Conservation (phyloP, 2,113 vertebrate species). For the Siniperca chuatsi region DNA sequence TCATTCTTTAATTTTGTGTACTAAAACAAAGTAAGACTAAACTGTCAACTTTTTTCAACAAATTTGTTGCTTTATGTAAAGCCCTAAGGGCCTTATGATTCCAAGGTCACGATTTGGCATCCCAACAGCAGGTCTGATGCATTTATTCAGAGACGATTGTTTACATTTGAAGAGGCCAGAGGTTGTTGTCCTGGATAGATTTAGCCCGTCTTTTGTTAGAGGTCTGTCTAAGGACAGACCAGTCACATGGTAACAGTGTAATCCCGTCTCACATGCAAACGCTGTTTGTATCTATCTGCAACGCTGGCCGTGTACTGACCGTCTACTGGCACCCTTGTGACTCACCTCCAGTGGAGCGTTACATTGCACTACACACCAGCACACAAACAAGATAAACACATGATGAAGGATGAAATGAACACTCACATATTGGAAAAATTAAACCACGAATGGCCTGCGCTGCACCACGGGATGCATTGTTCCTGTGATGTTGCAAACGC, state of each 20-base stretch:
- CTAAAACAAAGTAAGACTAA: background rate
- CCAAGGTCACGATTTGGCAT: background rate
- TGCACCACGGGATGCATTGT: conserved; percentile 1
- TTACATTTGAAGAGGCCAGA: conserved; percentile 45
- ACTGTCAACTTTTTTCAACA: background rate
- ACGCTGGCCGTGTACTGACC: conserved; percentile 39
- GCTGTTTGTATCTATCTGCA: conserved; percentile 61
- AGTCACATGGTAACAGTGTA: conserved; percentile 80
- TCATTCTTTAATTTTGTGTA: background rate
- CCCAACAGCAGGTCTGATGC: background rate
- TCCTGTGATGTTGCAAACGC: background rate
- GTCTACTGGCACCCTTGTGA: conserved; percentile 62
- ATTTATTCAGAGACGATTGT: conserved; percentile 25
- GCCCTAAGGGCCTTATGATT: background rate
- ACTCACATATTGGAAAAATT: background rate
- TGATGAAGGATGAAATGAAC: background rate
- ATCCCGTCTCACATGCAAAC: conserved; percentile 81
- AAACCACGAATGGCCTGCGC: background rate
- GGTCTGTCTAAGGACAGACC: conserved; percentile 71
- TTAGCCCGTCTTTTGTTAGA: conserved; percentile 70
- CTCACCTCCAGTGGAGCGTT: conserved; percentile 49
- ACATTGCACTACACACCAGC: conserved; percentile 32
- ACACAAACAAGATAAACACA: conserved; percentile 16
- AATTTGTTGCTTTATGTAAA: background rate
- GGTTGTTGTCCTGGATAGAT: conserved; percentile 54